Evolutionary conservation across 2,888 invertebrate genomes (phyloP).

Genomic region (Aradus depressus): DNA sequence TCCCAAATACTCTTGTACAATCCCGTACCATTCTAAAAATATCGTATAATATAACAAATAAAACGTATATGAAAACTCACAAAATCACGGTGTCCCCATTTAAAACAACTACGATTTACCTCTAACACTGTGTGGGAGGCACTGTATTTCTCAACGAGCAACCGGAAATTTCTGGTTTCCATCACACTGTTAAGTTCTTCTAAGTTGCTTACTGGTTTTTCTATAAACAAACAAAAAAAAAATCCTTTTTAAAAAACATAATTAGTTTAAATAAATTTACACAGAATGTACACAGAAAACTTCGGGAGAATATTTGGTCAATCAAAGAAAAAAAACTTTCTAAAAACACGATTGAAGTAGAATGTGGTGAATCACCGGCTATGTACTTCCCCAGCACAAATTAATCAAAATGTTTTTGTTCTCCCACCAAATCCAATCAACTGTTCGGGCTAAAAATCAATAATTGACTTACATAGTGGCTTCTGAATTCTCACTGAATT

Average conservation of each 20-base stretch:
- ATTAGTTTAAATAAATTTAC: slow-evolving; percentile 18
- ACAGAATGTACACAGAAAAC: not conserved
- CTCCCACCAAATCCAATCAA: too few relatives aligned
- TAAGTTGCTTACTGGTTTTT: slow-evolving; percentile 55
- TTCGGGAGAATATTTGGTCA: too few relatives aligned
- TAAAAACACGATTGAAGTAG: too few relatives aligned
- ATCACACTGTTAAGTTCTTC: slow-evolving; percentile 54
- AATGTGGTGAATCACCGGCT: too few relatives aligned
- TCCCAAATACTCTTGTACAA: slow-evolving; percentile 58
- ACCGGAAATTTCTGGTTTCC: slow-evolving; percentile 49
- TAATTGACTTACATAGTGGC: too few relatives aligned
- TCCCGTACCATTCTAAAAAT: slow-evolving; percentile 57
- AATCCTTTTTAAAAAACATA: too few relatives aligned
- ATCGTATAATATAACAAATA: not conserved
- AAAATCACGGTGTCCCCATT: not conserved
- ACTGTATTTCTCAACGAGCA: slow-evolving; percentile 61
- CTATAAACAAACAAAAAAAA: too few relatives aligned
- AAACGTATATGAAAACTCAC: not conserved
- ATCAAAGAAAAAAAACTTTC: too few relatives aligned
- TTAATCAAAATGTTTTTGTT: too few relatives aligned
- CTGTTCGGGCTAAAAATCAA: too few relatives aligned
- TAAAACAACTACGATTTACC: slow-evolving; percentile 11
- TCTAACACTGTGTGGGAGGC: slow-evolving; percentile 58
- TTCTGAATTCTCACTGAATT: too few relatives aligned
- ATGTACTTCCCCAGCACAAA: too few relatives aligned